A percentile compares a stretch with the other conserved stretches of the same genome.
phyloP scores from a whole-genome alignment of 2,113 vertebrate species.

The Erythrolamprus reginae region DNA sequence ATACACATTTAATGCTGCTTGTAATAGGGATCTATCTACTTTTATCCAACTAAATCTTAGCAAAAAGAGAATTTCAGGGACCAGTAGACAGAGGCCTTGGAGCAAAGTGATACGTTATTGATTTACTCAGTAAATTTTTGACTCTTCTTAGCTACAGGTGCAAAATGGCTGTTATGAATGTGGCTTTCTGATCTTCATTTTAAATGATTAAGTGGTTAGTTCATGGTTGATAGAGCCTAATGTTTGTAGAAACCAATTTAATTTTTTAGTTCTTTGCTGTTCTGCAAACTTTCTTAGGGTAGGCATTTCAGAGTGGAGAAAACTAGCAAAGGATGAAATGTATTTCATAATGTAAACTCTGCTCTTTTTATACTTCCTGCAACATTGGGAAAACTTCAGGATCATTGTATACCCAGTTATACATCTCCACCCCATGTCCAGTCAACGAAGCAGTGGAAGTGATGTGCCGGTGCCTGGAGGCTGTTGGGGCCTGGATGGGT shows the following conservation, averaged over 20 bases:
- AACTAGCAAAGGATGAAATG: background rate
- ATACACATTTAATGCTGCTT: conserved; percentile 56
- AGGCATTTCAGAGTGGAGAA: background rate
- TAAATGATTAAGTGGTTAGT: conserved; percentile 58
- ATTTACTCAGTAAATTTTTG: conserved; percentile 61
- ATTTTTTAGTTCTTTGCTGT: conserved; percentile 13
- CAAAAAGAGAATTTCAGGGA: conserved; percentile 59
- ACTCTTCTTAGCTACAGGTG: conserved; percentile 57
- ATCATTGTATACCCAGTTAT: no score
- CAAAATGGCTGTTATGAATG: conserved; percentile 54
- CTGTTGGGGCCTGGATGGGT: no score
- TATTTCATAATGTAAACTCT: background rate
- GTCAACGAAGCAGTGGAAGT: no score
- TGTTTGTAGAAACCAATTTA: conserved; percentile 32
- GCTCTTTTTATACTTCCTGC: background rate
- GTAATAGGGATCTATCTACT: conserved; percentile 62
- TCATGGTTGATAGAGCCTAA: conserved; percentile 45
- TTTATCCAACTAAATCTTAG: conserved; percentile 68
- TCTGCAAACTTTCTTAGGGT: background rate
- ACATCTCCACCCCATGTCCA: no score
- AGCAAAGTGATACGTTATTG: conserved; percentile 63
- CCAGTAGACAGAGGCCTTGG: conserved; percentile 55
- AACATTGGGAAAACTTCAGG: background rate
- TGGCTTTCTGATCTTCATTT: conserved; percentile 56
- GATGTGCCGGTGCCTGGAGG: no score